Base-by-base conservation (phyloP, 2,888 invertebrate genomes). In the Chloromyia formosa region DNA sequence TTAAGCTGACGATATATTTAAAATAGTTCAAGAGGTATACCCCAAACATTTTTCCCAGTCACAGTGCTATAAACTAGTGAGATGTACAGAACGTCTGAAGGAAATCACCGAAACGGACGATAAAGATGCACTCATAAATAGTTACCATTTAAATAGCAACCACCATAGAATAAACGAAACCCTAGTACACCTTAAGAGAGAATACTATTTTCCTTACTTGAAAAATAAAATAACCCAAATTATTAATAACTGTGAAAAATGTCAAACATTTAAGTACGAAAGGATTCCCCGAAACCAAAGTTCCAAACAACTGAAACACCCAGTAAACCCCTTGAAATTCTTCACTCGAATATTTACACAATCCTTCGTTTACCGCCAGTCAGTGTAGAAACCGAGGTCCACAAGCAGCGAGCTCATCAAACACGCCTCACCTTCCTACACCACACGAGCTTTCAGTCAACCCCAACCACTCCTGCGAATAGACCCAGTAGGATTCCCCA, bases 1-100 rank as follows among this genome's bases (percentile, higher is more conserved):
- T 49, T 22, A 73, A n/a, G 40, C 18, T 22, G 68, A 78, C 40
- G 69, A 78, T 10, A 77, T 69, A 49, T 79, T 79, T 61, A 66
- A 73, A 42, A 69, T 75, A 35, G 68, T 79, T 73, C 78, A 79
- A 76, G 2, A 62, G 35, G 73, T 68, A n/a, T 56, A 73, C 16
- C 18, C 71, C 3, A 73, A 64, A n/a, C 54, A 54, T 16, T 72
- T 74, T 66, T 73, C 61, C 1, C 18, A 40, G 9, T 68, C 22
- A 42, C 54, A 62, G 14, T 56, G n/a, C 7, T 66, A 64, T 23
- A 62, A 56, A 64, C 14, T 74, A 27, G 42, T 72, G 27, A 20
- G 45, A 61, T 73, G 61, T 1, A 49, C 22, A 4, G 12, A 71
- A 2, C 40, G 60, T 1, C 53, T 75, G 2, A 61, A 49, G 20